Evolutionary conservation across 2,888 invertebrate species (phyloP).

Genomic region (Hetaerina titia): DNA sequence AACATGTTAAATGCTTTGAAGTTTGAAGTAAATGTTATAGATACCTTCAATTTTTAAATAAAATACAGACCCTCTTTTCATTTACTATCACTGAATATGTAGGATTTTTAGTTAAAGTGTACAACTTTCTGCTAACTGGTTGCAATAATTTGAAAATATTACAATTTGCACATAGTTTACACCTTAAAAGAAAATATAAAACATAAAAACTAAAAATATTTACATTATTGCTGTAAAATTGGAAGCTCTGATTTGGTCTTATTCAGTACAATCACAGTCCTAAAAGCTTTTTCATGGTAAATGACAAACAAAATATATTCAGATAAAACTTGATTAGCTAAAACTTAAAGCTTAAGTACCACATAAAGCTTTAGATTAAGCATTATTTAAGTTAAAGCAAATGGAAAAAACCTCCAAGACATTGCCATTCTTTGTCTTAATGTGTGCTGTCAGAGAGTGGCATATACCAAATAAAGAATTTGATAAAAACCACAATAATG

Average conservation of each 20-base stretch:
- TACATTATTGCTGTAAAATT: not conserved
- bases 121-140: not conserved
- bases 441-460: not conserved
- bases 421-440: not conserved
- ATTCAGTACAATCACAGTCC: not conserved
- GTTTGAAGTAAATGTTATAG: not conserved
- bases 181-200: not conserved
- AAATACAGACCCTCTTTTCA: not conserved
- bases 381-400: not conserved
- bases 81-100: not conserved
- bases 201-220: not conserved
- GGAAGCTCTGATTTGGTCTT: not conserved
- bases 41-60: not conserved
- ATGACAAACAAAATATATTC: not conserved
- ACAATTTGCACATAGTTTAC: not conserved
- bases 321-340: not conserved
- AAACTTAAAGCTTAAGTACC: constrained; percentile 64
- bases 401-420: not conserved
- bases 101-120: not conserved
- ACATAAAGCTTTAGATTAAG: constrained; percentile 18
- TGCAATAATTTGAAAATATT: not conserved
- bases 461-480: constrained; percentile 13
- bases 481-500: constrained; percentile 32
- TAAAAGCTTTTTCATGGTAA: constrained; percentile 5
- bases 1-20: not conserved